These are phyloP conservation scores for Meloidogyne chitwoodi DNA, from an alignment of 1,140 invertebrate species.

Conservation along the genomic window DNA sequence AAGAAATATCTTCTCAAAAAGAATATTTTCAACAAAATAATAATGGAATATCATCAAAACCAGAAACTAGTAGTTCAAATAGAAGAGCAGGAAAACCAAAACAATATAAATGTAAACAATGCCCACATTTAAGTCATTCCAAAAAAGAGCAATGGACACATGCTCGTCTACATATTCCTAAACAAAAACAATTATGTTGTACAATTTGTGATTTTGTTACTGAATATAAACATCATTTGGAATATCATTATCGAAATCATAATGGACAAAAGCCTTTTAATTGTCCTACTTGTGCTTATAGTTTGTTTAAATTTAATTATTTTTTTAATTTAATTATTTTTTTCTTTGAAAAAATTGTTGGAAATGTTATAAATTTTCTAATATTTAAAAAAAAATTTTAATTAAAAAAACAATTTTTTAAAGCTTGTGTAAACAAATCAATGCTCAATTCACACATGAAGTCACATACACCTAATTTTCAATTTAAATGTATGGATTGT, in stretches of 20 bases:
- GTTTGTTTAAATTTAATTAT: not conserved
- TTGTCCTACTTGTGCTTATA: conserved; percentile 65
- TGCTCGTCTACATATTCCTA: conserved; percentile 77
- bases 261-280: conserved; percentile 92
- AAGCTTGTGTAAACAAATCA: conserved; percentile 91
- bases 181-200: conserved; percentile 84
- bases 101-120: conserved; percentile 86
- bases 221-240: conserved; percentile 94
- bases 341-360: no score
- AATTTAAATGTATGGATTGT: conserved; percentile 88
- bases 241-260: conserved; percentile 94
- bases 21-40: not conserved
- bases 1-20: not conserved
- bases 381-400: no score
- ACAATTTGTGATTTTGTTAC: conserved; percentile 91
- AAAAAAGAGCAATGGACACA: conserved; percentile 92
- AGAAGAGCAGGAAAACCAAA: conserved; percentile 64
- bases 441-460: conserved; percentile 99
- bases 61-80: conserved; percentile 10
- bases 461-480: conserved; percentile 91
- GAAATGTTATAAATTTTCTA: no score
- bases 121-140: conserved; percentile 72
- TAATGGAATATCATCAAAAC: conserved; percentile 13
- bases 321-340: no score
- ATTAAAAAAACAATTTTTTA: not conserved